These are phyloP conservation scores for Hiodon tergisus DNA, from an alignment of 2,113 vertebrate species.

Conservation along the genomic window DNA sequence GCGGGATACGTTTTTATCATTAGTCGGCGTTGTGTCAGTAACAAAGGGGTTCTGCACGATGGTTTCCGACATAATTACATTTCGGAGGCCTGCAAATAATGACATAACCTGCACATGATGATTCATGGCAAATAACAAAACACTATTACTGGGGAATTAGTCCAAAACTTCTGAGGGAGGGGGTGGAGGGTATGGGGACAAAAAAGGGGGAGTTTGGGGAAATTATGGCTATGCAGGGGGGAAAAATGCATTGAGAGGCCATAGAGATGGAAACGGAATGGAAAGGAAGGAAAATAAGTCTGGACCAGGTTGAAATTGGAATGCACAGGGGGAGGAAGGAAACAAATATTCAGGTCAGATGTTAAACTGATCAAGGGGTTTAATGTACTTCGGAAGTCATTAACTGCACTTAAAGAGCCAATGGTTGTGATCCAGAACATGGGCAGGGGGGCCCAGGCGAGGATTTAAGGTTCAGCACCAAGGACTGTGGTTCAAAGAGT, in stretches of 20 bases:
- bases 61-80: slow-evolving; percentile 45
- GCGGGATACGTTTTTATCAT: slow-evolving; percentile 45
- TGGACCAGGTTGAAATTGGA: background rate
- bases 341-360: background rate
- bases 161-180: slow-evolving; percentile 30
- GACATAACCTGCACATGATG: slow-evolving; percentile 46
- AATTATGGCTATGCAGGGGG: background rate
- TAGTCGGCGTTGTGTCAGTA: slow-evolving; percentile 18
- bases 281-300: background rate
- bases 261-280: no score
- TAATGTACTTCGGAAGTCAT: no score
- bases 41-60: slow-evolving; percentile 32
- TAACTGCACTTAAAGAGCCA: no score
- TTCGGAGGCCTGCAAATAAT: slow-evolving; percentile 48
- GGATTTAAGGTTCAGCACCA: background rate
- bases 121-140: slow-evolving; percentile 56
- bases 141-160: slow-evolving; percentile 53
- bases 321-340: background rate
- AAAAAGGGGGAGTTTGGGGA: background rate
- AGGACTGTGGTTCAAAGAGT: background rate
- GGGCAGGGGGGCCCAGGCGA: background rate
- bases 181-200: background rate
- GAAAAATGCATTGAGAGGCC: background rate
- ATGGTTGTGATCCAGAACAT: no score
- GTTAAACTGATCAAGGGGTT: background rate